phyloP scores from a whole-genome alignment of 2,888 invertebrate genomes.

The Callosobruchus maculatus region DNA sequence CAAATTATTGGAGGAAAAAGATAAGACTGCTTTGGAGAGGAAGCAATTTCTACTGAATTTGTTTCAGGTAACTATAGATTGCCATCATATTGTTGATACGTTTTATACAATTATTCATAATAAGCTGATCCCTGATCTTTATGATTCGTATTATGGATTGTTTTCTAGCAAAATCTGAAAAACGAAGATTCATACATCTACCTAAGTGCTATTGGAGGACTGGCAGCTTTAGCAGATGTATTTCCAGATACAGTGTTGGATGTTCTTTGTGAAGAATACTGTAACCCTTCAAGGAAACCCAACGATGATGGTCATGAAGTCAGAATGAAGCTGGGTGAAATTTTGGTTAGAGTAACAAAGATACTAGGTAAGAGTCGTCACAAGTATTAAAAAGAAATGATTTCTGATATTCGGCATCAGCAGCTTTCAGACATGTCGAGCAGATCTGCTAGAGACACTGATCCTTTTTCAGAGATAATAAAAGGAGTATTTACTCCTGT shows the following conservation, averaged over 20 bases:
- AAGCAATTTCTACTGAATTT: slow-evolving; percentile 66
- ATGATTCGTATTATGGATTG: too few relatives aligned
- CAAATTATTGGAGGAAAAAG: slow-evolving; percentile 65
- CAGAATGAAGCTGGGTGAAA: slow-evolving; percentile 77
- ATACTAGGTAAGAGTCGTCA: slow-evolving; percentile 63
- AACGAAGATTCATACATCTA: slow-evolving; percentile 81
- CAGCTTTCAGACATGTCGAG: too few relatives aligned
- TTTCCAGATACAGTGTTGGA: slow-evolving; percentile 68
- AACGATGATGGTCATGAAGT: slow-evolving; percentile 54
- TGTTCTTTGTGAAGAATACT: slow-evolving; percentile 65
- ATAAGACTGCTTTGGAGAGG: slow-evolving; percentile 61
- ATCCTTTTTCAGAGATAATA: too few relatives aligned
- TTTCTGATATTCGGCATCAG: too few relatives aligned
- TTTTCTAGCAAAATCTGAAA: slow-evolving; percentile 63
- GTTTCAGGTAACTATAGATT: slow-evolving; percentile 59
- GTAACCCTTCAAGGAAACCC: slow-evolving; percentile 37
- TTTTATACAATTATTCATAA: too few relatives aligned
- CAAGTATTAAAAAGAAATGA: not conserved
- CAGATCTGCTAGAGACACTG: too few relatives aligned
- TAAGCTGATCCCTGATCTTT: too few relatives aligned
- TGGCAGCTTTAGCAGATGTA: slow-evolving; percentile 63
- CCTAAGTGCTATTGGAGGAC: slow-evolving; percentile 71
- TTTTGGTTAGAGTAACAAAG: slow-evolving; percentile 69
- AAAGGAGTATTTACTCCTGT: too few relatives aligned
- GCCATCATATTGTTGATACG: slow-evolving; percentile 23